Conservation (phyloP, 2,797 vertebrate genomes). For the Rhinatrema bivittatum region DNA sequence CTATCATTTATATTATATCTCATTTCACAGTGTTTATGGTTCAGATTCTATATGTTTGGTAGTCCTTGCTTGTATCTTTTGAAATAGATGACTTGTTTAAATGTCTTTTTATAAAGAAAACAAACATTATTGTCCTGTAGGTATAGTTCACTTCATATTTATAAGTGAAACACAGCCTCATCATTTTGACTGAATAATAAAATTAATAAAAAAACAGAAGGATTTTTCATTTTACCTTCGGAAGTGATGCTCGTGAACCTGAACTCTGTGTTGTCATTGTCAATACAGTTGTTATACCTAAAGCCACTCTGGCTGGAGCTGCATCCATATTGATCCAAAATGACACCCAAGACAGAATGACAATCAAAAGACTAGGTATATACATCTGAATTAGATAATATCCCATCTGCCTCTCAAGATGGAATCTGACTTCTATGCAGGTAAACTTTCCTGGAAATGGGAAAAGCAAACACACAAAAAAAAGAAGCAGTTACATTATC, state of each 20-base stretch:
- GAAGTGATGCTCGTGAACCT: slow-evolving; percentile 87
- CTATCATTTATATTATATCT: too few species aligned
- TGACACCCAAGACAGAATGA: slow-evolving; percentile 93
- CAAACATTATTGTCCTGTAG: too few species aligned
- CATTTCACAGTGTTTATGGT: too few species aligned
- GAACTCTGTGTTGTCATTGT: slow-evolving; percentile 98
- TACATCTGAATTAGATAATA: slow-evolving; percentile 98
- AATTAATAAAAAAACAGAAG: too few species aligned
- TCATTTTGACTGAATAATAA: too few species aligned
- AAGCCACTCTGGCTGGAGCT: slow-evolving; percentile 85
- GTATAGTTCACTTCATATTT: too few species aligned
- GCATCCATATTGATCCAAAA: slow-evolving; percentile 99
- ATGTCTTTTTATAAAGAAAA: too few species aligned
- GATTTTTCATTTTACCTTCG: slow-evolving; percentile 73
- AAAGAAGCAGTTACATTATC: background rate
- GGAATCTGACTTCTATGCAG: slow-evolving; percentile 91
- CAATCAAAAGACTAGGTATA: slow-evolving; percentile 90
- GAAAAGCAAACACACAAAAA: slow-evolving; percentile 15
- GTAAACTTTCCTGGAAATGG: slow-evolving; percentile 81
- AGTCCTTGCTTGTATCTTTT: too few species aligned
- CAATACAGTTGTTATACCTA: slow-evolving; percentile 92
- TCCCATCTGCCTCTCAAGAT: slow-evolving; percentile 94
- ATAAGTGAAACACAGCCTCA: too few species aligned
- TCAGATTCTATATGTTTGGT: too few species aligned
- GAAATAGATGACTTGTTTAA: too few species aligned